phyloP scores from a whole-genome alignment of 2,113 vertebrate genomes.

The Castor canadensis region DNA sequence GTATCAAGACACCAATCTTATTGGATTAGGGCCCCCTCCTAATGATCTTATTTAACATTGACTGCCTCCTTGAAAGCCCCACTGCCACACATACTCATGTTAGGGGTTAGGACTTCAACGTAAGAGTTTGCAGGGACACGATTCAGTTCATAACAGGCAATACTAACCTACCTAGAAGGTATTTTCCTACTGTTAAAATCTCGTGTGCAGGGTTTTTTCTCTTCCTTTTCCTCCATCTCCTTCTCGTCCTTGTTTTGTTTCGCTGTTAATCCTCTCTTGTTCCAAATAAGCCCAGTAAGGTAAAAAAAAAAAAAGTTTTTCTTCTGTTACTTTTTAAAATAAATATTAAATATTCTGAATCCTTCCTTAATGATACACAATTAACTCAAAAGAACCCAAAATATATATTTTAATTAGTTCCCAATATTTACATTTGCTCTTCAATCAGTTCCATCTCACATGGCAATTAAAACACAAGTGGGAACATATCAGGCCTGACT shows the following conservation, averaged over 20 bases:
- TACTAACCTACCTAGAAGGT: background rate
- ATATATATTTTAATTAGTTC: background rate
- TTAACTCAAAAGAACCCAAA: conserved; percentile 22
- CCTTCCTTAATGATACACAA: background rate
- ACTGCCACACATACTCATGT: background rate
- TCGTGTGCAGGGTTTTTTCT: background rate
- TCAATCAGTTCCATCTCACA: background rate
- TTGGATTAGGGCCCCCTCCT: background rate
- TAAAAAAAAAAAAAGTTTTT: background rate
- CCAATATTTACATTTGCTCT: conserved; percentile 3
- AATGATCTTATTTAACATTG: background rate
- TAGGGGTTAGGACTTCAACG: background rate
- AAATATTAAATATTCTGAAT: background rate
- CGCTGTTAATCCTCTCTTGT: background rate
- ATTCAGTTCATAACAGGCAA: background rate
- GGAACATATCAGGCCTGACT: background rate
- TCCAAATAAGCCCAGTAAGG: background rate
- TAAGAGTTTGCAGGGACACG: background rate
- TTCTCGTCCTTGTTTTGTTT: background rate
- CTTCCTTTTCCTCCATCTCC: background rate
- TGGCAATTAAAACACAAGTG: background rate
- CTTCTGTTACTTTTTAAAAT: background rate
- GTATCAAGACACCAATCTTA: background rate
- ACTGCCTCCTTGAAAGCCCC: background rate
- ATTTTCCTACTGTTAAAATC: background rate